These are phyloP conservation scores for Bruchidius siliquastri DNA, from an alignment of 2,888 invertebrate genomes.

Conservation along the genomic window DNA sequence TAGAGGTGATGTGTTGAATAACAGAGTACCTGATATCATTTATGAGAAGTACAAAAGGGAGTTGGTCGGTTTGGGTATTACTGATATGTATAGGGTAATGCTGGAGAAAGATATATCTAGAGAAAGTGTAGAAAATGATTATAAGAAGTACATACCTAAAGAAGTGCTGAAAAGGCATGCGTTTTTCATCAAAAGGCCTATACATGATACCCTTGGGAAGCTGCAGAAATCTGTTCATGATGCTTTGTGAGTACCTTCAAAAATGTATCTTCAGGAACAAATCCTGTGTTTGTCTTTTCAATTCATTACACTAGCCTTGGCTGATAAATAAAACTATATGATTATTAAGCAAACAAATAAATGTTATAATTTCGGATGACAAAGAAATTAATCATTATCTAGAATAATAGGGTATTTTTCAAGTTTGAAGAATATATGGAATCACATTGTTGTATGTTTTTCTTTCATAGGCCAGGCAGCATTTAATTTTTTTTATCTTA, in stretches of 20 bases:
- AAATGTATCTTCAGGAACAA: too few species aligned
- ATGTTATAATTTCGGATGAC: too few species aligned
- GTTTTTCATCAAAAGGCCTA: constrained; percentile 71
- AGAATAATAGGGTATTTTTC: too few species aligned
- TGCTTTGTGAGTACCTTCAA: constrained; percentile 51
- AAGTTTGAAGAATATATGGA: too few species aligned
- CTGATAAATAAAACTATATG: too few species aligned
- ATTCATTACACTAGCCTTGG: too few species aligned
- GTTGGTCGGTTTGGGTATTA: constrained; percentile 77
- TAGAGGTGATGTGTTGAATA: constrained; percentile 73
- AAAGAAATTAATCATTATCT: too few species aligned
- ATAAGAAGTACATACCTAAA: constrained; percentile 79
- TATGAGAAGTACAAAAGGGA: constrained; percentile 74
- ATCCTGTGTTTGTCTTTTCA: too few species aligned
- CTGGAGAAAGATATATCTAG: constrained; percentile 65
- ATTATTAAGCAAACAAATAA: too few species aligned
- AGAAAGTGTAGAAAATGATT: constrained; percentile 69
- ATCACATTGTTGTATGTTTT: too few species aligned
- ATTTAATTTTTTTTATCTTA: too few species aligned
- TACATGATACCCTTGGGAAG: constrained; percentile 60
- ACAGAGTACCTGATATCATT: constrained; percentile 72
- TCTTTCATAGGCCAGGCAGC: too few species aligned
- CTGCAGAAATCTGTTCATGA: constrained; percentile 58
- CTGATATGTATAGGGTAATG: constrained; percentile 82
- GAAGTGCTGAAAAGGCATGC: constrained; percentile 70